Percentiles rank a stretch among this genome's conserved stretches.
phyloP scores from a whole-genome alignment of 1,140 invertebrate genomes.

The Lethocerus indicus region DNA sequence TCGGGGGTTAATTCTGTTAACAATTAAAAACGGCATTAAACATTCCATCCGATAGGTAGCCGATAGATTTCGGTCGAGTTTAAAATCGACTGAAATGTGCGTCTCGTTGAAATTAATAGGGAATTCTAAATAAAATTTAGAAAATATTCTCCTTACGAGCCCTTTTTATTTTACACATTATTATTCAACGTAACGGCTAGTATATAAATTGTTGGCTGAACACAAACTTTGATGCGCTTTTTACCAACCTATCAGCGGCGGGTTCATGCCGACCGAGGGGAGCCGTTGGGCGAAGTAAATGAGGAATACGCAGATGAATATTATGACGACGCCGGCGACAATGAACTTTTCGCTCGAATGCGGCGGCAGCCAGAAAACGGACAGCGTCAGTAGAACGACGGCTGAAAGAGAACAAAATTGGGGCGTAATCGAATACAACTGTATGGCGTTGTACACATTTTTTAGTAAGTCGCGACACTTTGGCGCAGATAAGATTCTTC shows the following conservation, averaged over 20 bases:
- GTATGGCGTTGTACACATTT: neutral
- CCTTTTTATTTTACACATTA: neutral
- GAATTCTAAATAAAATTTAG: neutral
- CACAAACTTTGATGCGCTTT: neutral
- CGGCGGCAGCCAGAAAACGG: slow-evolving; percentile 45
- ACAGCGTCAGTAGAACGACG: slow-evolving; percentile 38
- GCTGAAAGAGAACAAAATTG: slow-evolving; percentile 23
- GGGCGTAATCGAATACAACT: no score
- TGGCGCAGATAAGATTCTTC: neutral
- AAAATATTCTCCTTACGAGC: neutral
- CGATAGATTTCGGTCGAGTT: no score
- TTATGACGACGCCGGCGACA: slow-evolving; percentile 34
- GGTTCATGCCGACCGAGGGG: slow-evolving; percentile 36
- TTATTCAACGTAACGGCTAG: neutral
- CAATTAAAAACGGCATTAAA: no score
- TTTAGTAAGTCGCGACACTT: neutral
- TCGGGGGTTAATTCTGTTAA: no score
- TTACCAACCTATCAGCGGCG: slow-evolving; percentile 41
- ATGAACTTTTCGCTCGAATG: slow-evolving; percentile 43
- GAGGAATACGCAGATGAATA: slow-evolving; percentile 39
- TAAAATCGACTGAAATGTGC: neutral
- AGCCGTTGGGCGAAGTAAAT: slow-evolving; percentile 42
- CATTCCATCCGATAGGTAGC: no score
- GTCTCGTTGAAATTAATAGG: neutral
- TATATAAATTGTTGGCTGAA: neutral